phyloP scores from a whole-genome alignment of 1,140 invertebrate species.

The Drosophila ogumai region DNA sequence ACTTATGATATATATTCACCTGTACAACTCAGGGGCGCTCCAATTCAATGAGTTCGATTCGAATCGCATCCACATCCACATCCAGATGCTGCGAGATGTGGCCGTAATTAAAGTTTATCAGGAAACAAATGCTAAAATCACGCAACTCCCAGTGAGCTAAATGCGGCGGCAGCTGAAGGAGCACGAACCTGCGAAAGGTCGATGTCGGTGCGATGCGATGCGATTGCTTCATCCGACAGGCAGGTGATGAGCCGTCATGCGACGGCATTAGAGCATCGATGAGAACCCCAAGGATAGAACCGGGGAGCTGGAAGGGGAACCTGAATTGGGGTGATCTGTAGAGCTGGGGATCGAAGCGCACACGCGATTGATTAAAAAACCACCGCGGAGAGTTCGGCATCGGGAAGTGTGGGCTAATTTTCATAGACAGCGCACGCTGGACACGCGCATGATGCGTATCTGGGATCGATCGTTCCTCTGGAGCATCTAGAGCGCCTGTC shows the following conservation, averaged over 20 bases:
- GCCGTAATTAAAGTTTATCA: conserved; percentile 77
- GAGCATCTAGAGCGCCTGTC: conserved; percentile 23
- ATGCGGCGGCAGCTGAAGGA: conserved; percentile 35
- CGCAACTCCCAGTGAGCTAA: conserved; percentile 62
- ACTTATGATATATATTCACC: conserved; percentile 11
- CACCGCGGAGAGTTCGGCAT: conserved; percentile 18
- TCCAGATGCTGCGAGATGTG: conserved; percentile 42
- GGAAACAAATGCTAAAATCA: conserved; percentile 84
- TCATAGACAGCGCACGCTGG: conserved; percentile 70
- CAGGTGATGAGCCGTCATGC: conserved; percentile 79
- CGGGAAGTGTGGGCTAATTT: conserved; percentile 58
- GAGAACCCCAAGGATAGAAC: conserved; percentile 14
- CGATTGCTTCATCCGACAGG: conserved; percentile 83
- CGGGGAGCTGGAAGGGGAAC: neutral
- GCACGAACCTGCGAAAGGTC: conserved; percentile 36
- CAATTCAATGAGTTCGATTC: conserved; percentile 28
- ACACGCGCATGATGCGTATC: conserved; percentile 67
- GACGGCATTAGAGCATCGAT: conserved; percentile 70
- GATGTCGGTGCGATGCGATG: conserved; percentile 35
- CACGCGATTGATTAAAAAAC: conserved; percentile 76
- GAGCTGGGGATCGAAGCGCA: conserved; percentile 31
- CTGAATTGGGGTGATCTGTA: conserved; percentile 25
- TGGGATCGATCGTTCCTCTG: conserved; percentile 22
- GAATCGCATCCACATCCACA: conserved; percentile 8
- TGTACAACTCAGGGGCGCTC: conserved; percentile 13